These are phyloP conservation scores for Latrodectus hesperus DNA, from an alignment of 2,888 invertebrate species.

Conservation along the genomic window DNA sequence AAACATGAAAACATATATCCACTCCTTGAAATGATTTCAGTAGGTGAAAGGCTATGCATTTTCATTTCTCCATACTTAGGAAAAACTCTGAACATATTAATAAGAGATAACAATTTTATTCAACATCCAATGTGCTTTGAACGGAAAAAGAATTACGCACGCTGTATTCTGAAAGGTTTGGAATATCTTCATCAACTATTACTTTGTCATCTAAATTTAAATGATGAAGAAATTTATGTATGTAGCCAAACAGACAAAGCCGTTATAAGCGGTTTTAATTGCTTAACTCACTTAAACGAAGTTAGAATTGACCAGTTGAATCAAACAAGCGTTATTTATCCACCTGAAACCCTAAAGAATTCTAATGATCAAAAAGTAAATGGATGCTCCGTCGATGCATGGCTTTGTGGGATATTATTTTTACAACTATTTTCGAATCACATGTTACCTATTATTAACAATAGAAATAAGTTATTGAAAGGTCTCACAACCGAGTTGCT, in stretches of 20 bases:
- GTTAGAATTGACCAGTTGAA: not conserved
- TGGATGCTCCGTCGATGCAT: slow-evolving; percentile 19
- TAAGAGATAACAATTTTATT: slow-evolving; percentile 21
- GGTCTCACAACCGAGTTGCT: not conserved
- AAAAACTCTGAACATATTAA: not conserved
- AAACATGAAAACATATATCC: slow-evolving; percentile 24
- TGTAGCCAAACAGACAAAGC: slow-evolving; percentile 26
- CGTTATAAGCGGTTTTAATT: slow-evolving; percentile 29
- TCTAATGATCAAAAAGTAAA: not conserved
- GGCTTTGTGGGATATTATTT: slow-evolving; percentile 28
- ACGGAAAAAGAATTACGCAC: slow-evolving; percentile 27
- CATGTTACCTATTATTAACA: slow-evolving; percentile 1
- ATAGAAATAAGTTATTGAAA: not conserved
- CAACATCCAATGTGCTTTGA: slow-evolving; percentile 44
- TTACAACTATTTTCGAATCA: slow-evolving; percentile 30
- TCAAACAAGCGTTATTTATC: not conserved
- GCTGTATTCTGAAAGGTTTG: slow-evolving; percentile 20
- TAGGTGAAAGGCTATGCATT: not conserved
- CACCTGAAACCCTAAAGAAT: slow-evolving; percentile 4
- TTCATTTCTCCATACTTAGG: slow-evolving; percentile 17
- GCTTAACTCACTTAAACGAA: not conserved
- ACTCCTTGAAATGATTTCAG: slow-evolving; percentile 11
- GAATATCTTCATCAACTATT: slow-evolving; percentile 32
- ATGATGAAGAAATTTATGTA: slow-evolving; percentile 18
- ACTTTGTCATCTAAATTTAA: slow-evolving; percentile 30